phyloP scores from a whole-genome alignment of 1,140 invertebrate genomes.

The Scaptomyza hsui region DNA sequence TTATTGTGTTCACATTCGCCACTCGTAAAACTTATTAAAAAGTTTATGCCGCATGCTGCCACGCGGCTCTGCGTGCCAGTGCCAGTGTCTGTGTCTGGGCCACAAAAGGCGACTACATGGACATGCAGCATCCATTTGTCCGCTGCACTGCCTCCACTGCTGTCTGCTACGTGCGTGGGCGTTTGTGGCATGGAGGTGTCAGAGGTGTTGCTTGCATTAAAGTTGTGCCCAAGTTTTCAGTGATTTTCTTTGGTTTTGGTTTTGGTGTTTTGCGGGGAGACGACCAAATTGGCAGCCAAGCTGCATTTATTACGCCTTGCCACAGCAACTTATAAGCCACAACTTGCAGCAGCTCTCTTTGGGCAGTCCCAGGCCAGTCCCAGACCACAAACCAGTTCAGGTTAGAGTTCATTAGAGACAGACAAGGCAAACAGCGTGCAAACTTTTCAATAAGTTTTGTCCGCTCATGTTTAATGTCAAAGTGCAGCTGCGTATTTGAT shows the following conservation, averaged over 20 bases:
- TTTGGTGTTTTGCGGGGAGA: conserved; percentile 14
- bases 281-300: conserved; percentile 52
- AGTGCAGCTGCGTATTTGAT: conserved; percentile 41
- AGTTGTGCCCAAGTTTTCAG: conserved; percentile 47
- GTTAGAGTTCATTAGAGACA: conserved; percentile 44
- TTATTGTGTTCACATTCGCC: conserved; percentile 79
- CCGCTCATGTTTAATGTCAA: conserved; percentile 35
- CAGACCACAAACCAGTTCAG: not conserved
- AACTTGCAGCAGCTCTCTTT: conserved; percentile 21
- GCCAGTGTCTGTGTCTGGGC: conserved; percentile 17
- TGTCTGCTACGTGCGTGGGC: conserved; percentile 60
- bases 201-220: conserved; percentile 41
- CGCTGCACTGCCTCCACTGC: not conserved
- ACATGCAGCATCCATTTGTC: conserved; percentile 29
- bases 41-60: conserved; percentile 71
- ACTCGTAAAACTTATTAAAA: conserved; percentile 83
- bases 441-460: conserved; percentile 31
- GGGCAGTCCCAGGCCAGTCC: too few relatives aligned
- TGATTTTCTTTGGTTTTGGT: conserved; percentile 52
- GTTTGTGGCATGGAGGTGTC: conserved; percentile 19
- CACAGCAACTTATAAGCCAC: conserved; percentile 36
- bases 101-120: conserved; percentile 2
- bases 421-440: conserved; percentile 10
- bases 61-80: conserved; percentile 49
- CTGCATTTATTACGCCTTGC: conserved; percentile 47